These are phyloP conservation scores for Bedellia somnulentella DNA, from an alignment of 2,888 invertebrate genomes.

Conservation along the genomic window DNA sequence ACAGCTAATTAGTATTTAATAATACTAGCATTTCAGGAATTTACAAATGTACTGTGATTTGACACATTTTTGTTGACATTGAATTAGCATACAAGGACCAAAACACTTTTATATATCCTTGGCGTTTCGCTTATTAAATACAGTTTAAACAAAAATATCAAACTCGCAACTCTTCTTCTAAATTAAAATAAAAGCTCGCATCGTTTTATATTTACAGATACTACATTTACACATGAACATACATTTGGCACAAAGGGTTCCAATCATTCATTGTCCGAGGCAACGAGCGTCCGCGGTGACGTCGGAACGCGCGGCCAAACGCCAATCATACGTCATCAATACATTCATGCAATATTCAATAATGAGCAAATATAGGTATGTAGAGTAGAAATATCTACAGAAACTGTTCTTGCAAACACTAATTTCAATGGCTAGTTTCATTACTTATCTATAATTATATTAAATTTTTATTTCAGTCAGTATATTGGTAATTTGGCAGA, in stretches of 20 bases:
- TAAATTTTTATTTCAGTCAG: no score
- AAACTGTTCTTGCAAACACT: conserved; percentile 33
- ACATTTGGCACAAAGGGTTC: conserved; percentile 55
- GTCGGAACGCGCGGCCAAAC: background rate
- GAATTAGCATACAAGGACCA: no score
- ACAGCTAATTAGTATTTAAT: conserved; percentile 35
- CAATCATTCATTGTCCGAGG: conserved; percentile 33
- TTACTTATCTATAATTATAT: no score
- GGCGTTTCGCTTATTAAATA: no score
- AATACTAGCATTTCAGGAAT: conserved; percentile 28
- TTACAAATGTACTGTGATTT: no score
- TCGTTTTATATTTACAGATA: conserved; percentile 23
- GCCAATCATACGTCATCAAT: conserved; percentile 30
- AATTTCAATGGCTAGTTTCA: conserved; percentile 41
- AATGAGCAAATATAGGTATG: conserved; percentile 61
- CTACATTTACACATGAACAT: conserved; percentile 29
- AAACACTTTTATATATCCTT: no score
- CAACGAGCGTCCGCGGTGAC: background rate
- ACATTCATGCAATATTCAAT: conserved; percentile 17
- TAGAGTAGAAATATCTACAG: conserved; percentile 50
- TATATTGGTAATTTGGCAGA: conserved; percentile 50
- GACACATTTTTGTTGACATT: conserved; percentile 26
- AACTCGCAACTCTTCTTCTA: no score
- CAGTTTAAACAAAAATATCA: no score
- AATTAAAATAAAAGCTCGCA: conserved; percentile 17